Conservation (phyloP, 2,797 vertebrate species). For the Enteromius afrohamiltoni region DNA sequence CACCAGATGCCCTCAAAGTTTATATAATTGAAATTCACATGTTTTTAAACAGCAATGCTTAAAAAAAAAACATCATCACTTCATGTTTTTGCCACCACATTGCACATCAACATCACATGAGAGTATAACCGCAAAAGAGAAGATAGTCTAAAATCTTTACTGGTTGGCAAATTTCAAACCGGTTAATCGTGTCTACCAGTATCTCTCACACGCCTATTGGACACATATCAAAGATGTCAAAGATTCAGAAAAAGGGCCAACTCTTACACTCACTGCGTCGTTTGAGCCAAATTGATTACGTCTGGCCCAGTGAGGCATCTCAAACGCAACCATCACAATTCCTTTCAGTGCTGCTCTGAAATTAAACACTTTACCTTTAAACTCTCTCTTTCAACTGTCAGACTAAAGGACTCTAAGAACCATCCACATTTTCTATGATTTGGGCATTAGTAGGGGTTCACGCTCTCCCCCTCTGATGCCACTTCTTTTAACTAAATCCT, state of each 20-base stretch:
- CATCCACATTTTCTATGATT: constrained; percentile 6
- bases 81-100: background rate
- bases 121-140: background rate
- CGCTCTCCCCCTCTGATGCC: constrained; percentile 14
- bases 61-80: background rate
- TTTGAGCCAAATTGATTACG: no score
- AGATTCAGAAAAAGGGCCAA: background rate
- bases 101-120: background rate
- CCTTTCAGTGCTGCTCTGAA: background rate
- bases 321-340: background rate
- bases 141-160: background rate
- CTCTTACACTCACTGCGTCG: background rate
- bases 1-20: background rate
- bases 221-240: background rate
- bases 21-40: no score
- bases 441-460: constrained; percentile 8
- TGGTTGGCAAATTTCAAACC: background rate
- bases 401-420: constrained; percentile 12
- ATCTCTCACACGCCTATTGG: background rate
- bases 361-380: constrained; percentile 2
- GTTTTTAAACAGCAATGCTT: background rate
- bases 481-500: constrained; percentile 42
- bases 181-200: background rate
- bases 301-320: background rate
- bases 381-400: constrained; percentile 4